phyloP scores from a whole-genome alignment of 2,888 invertebrate genomes.

The Coecobrya sp. region DNA sequence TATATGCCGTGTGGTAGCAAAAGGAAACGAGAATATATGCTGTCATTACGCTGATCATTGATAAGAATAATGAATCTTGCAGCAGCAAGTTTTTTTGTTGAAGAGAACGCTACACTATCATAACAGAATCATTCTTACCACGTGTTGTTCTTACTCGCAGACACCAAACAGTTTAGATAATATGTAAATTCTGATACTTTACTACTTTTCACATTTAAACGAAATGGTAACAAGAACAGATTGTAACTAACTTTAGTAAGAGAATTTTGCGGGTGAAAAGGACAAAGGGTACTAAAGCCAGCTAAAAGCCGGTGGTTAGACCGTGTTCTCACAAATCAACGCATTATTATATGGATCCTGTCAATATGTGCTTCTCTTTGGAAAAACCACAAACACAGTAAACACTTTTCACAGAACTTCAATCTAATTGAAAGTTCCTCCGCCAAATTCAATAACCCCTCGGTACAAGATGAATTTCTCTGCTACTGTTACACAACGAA shows the following conservation, averaged over 20 bases:
- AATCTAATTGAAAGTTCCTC: constrained; percentile 43
- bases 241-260: not conserved
- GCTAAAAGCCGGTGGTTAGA: not conserved
- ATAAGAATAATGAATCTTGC: no score
- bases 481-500: not conserved
- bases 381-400: constrained; percentile 43
- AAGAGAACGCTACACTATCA: no score
- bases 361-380: constrained; percentile 16
- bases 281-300: not conserved
- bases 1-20: no score
- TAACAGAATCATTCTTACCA: no score
- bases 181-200: no score
- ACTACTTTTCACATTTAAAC: not conserved
- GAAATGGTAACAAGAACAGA: not conserved
- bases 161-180: no score
- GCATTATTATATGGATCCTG: not conserved
- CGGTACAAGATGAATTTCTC: constrained; percentile 12
- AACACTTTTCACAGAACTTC: constrained; percentile 3
- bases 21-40: no score
- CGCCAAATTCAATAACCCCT: constrained; percentile 18
- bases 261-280: not conserved
- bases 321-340: not conserved
- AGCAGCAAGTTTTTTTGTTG: no score
- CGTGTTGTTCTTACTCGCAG: no score
- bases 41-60: no score